Evolutionary conservation across 2,113 vertebrate genomes (phyloP), one percentile per base, ranked within the genome.

Genomic region (Trematomus loennbergii): DNA sequence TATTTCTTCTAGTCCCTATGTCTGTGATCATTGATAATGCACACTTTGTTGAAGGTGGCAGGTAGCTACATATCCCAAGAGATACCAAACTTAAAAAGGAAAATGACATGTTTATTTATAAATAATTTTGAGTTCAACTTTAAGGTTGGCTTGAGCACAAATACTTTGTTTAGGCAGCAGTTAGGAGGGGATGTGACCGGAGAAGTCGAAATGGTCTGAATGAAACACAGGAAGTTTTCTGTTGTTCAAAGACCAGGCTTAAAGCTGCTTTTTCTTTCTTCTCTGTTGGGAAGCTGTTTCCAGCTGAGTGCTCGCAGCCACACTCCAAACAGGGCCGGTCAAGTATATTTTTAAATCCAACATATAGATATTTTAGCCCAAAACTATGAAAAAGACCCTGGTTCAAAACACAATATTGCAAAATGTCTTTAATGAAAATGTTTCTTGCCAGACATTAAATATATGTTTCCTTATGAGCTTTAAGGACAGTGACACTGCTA

Each of bases 121-220:
- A 48, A 1, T 17, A 43, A 61, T 12, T 33, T 11, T 9, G 10
- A 33, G 68, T 46, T 48, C 9, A 46, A 49, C 55, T 1, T 48
- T 22, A 40, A 70, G 22, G 10, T 29, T 7, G 2, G 46, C 2
- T 29, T 16, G 29, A 18, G 59, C 33, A 62, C 71, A 53, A 9
- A 22, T 40, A 52, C 74, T 76, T 12, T 67, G 29, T 59, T 59
- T 25, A 59, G 45, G 22, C 17, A 68, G 52, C 74, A 68, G 55
- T 25, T 15, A 25, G 59, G n/a, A 18, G 22, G 13, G 9, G 15
- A 66, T 22, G n/a, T 69, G 48, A 54, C 12, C 15, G 3, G 29
- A 29, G 29, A 29, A 29, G 29, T 29, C 3, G 29, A 29, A 29
- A 29, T 29, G 29, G 29, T 29, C 29, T 29, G 29, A 29, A 29